Evolutionary conservation across 2,797 vertebrate genomes (phyloP).

Genomic region (Rhyacichthys aspro): DNA sequence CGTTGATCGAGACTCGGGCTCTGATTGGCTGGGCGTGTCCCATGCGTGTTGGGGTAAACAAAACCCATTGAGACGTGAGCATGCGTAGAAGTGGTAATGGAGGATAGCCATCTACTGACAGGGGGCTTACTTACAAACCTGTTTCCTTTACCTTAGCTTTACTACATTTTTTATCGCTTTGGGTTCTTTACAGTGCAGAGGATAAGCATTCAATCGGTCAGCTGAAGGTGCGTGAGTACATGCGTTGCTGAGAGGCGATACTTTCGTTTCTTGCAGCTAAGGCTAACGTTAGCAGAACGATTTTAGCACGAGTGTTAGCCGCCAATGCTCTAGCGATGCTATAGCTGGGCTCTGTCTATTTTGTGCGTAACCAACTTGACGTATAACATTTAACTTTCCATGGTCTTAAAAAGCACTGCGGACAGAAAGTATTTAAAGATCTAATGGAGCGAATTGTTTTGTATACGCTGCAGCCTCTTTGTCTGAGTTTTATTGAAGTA

Average conservation of each 20-base stretch:
- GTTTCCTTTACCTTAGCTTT: slow-evolving; percentile 10
- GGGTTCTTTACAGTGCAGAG: slow-evolving; percentile 1
- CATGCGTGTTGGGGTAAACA: slow-evolving; percentile 79
- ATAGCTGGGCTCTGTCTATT: slow-evolving; percentile 33
- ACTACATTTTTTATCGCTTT: not conserved
- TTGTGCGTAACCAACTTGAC: slow-evolving; percentile 17
- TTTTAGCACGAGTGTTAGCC: slow-evolving; percentile 33
- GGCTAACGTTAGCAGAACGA: slow-evolving; percentile 14
- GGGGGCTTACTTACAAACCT: slow-evolving; percentile 45
- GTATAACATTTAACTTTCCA: slow-evolving; percentile 11
- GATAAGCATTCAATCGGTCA: slow-evolving; percentile 7
- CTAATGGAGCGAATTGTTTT: too few species aligned
- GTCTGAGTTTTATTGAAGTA: too few species aligned
- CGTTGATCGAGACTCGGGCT: not conserved
- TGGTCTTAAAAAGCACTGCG: not conserved
- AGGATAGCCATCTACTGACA: slow-evolving; percentile 43
- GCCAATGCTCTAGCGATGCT: slow-evolving; percentile 44
- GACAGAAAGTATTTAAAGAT: too few species aligned
- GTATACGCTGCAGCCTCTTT: too few species aligned
- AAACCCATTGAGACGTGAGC: slow-evolving; percentile 52
- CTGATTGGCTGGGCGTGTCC: slow-evolving; percentile 70
- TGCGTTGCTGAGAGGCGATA: not conserved
- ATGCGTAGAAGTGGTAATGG: slow-evolving; percentile 68
- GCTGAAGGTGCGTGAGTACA: slow-evolving; percentile 48
- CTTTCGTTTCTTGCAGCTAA: not conserved